A percentile compares a stretch with the other conserved stretches of the same genome.
Conservation (phyloP, 2,888 invertebrate genomes). For the Priocnemis perturbator region DNA sequence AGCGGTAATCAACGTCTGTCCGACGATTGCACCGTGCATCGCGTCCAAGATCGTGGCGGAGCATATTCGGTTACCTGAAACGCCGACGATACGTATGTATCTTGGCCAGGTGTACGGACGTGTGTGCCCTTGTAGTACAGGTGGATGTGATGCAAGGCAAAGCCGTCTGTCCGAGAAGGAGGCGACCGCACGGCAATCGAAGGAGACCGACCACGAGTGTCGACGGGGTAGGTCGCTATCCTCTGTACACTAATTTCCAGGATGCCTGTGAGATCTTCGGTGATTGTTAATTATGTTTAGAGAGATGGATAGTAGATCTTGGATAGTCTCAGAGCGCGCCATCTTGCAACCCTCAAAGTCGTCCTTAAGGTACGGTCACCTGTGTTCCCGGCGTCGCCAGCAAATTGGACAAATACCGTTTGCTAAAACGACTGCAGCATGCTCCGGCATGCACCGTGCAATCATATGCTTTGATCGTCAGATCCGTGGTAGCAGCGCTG, state of each 20-base stretch:
- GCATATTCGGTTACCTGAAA: conserved; percentile 36
- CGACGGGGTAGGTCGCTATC: conserved; percentile 40
- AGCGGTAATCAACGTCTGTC: conserved; percentile 40
- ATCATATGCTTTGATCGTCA: no score
- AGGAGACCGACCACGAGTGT: conserved; percentile 24
- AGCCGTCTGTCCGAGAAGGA: background rate
- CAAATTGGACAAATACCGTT: conserved; percentile 65
- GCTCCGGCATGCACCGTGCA: no score
- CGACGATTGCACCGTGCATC: conserved; percentile 14
- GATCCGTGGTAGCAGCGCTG: no score
- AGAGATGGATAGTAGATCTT: conserved; percentile 54
- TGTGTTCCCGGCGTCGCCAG: conserved; percentile 27
- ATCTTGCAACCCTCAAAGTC: conserved; percentile 55
- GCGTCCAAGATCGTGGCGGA: conserved; percentile 14
- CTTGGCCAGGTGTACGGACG: conserved; percentile 23
- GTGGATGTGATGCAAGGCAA: conserved; percentile 36
- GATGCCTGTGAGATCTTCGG: conserved; percentile 71
- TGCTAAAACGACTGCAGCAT: conserved; percentile 49
- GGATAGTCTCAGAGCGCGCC: conserved; percentile 25
- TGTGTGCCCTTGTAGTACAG: conserved; percentile 20
- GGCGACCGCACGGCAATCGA: conserved; percentile 5
- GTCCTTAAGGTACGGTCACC: conserved; percentile 64
- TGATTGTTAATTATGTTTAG: conserved; percentile 73
- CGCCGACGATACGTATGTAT: conserved; percentile 27
- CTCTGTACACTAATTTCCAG: conserved; percentile 71